These are phyloP conservation scores for Avahi laniger DNA, from an alignment of 2,797 vertebrate genomes.

Conservation along the genomic window DNA sequence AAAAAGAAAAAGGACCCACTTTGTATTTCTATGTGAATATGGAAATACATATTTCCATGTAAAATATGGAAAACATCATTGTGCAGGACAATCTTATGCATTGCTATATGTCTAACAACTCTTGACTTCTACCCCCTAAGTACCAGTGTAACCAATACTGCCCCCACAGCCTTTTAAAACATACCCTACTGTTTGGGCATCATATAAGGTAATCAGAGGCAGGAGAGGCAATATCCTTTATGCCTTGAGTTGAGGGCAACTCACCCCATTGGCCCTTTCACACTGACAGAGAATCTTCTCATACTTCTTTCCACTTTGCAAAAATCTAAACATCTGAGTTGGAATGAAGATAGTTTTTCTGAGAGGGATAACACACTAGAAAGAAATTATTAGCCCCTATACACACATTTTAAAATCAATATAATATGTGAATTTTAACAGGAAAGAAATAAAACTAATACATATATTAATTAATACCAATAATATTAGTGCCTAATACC, in stretches of 20 bases:
- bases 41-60: background rate
- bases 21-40: background rate
- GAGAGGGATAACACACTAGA: background rate
- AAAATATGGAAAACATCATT: background rate
- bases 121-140: background rate
- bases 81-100: no score
- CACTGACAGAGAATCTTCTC: background rate
- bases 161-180: background rate
- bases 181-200: background rate
- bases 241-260: background rate
- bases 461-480: background rate
- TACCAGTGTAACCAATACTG: accelerated
- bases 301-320: background rate
- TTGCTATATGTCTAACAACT: background rate
- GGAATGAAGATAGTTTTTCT: background rate
- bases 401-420: background rate
- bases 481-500: background rate
- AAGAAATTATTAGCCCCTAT: background rate
- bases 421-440: background rate
- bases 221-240: background rate
- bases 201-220: background rate
- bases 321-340: background rate
- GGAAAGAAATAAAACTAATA: background rate
- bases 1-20: background rate
- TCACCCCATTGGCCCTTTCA: background rate